These are phyloP conservation scores for Leistus spinibarbis DNA, from an alignment of 2,888 invertebrate genomes.

Conservation along the genomic window DNA sequence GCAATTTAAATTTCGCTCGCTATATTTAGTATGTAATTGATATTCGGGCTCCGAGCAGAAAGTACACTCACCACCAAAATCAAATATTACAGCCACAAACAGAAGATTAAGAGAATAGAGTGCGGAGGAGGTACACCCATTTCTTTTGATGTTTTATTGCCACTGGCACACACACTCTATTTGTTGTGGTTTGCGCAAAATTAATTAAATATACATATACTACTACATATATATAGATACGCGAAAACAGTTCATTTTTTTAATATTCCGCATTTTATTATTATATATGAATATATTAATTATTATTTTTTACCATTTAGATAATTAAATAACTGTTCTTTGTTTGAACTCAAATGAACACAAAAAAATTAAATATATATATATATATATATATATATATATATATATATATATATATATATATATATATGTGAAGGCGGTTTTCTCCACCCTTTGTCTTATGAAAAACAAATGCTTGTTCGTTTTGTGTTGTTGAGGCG, in stretches of 20 bases:
- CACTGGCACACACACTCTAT: not conserved
- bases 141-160: not conserved
- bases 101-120: not conserved
- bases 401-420: no score
- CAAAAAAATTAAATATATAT: no score
- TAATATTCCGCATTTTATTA: no score
- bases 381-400: no score
- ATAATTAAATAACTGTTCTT: no score
- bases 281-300: no score
- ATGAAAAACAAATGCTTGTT: not conserved
- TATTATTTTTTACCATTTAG: no score
- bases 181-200: slow-evolving; percentile 7
- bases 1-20: slow-evolving; percentile 43
- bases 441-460: no score
- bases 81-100: not conserved
- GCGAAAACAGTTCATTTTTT: no score
- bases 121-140: not conserved
- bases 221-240: no score
- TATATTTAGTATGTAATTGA: slow-evolving; percentile 45
- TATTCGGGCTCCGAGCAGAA: slow-evolving; percentile 38
- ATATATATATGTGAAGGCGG: no score
- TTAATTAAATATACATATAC: slow-evolving; percentile 2
- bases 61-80: not conserved
- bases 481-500: not conserved
- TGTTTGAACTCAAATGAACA: no score